Evolutionary conservation across 2,888 invertebrate genomes (phyloP).

Genomic region (Pollenia labialis): DNA sequence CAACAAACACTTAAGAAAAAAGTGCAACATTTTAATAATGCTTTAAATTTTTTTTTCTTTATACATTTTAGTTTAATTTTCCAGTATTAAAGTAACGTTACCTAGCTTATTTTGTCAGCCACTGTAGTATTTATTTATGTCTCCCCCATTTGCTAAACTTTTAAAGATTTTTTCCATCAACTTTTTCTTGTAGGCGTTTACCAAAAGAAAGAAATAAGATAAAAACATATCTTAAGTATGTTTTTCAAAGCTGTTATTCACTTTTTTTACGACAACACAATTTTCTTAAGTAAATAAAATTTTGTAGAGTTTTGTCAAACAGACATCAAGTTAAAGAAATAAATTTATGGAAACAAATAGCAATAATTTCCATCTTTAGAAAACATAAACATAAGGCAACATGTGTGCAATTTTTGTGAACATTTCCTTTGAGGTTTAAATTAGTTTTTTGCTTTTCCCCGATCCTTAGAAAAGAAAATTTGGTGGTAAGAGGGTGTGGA

Average conservation of each 20-base stretch:
- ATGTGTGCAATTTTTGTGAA: conserved; percentile 15
- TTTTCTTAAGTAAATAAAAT: conserved; percentile 47
- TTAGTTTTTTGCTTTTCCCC: conserved; percentile 14
- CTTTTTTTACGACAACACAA: conserved; percentile 10
- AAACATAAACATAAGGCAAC: conserved; percentile 2
- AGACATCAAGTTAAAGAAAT: not conserved
- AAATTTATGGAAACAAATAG: not conserved
- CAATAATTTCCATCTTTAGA: conserved; percentile 24
- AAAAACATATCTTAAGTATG: conserved; percentile 47
- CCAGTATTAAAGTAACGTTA: too few relatives aligned
- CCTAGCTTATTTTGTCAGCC: not conserved
- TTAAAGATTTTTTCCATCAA: conserved; percentile 36
- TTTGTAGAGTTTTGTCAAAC: not conserved
- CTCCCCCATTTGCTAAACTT: conserved; percentile 2
- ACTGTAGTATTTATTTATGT: conserved; percentile 1
- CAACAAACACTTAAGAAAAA: too few relatives aligned
- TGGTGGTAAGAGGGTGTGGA: conserved; percentile 18
- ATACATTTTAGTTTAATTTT: too few relatives aligned
- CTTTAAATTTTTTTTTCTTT: too few relatives aligned
- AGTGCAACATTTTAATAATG: too few relatives aligned
- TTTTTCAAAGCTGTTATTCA: conserved; percentile 17
- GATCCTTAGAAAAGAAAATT: not conserved
- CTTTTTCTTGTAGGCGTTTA: conserved; percentile 60
- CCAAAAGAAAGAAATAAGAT: conserved; percentile 27
- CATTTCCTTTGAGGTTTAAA: conserved; percentile 16